Evolutionary conservation across 2,113 vertebrate genomes (phyloP), one percentile per base, ranked within the genome.

Genomic region (Pseudonaja textilis): DNA sequence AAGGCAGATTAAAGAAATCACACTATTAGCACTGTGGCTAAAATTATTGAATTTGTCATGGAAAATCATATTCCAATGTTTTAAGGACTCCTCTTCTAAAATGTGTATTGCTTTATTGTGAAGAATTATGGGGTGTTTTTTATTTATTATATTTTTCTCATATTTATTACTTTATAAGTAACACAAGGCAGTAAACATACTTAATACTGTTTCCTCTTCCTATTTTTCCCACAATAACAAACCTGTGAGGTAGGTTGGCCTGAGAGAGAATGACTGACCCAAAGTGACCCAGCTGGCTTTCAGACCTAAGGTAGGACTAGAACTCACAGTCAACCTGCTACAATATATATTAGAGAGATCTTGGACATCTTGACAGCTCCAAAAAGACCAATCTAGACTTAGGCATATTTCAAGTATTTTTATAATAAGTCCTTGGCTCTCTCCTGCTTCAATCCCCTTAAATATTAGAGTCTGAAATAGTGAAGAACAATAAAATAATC

Each of bases 31-130:
- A 59, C 52, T 52, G 26, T 18, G 11, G 85, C 52, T 90, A 34
- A 86, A 55, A 90, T 85, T 39, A 12, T 93, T 90, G 74, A 81
- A 56, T 55, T 92, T 86, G 69, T 89, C 55, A 54, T 85, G 26
- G 52, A 92, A 57, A 34, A 47, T 89, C 56, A 87, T 59, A 74
- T 61, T 88, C 86, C 42, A 34, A 57, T 57, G 34, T 88, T 88
- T 92, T 88, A 88, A 92, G 34, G 64, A 47, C 25, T 47, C 50
- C 92, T 54, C 52, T n/a, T 90, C 81, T 93, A 86, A 86, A 90
- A 93, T 54, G n/a, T 50, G 14, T 26, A 61, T 54, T 90, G 86
- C 39, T 42, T 81, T 25, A 87, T 9, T 4, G 11, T 90, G 86
- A 61, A 85, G 45, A 86, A 90, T 86, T 29, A 34, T 29, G 74